Evolutionary conservation across 1,140 invertebrate genomes (phyloP).

Genomic region (Saccostrea cuccullata): DNA sequence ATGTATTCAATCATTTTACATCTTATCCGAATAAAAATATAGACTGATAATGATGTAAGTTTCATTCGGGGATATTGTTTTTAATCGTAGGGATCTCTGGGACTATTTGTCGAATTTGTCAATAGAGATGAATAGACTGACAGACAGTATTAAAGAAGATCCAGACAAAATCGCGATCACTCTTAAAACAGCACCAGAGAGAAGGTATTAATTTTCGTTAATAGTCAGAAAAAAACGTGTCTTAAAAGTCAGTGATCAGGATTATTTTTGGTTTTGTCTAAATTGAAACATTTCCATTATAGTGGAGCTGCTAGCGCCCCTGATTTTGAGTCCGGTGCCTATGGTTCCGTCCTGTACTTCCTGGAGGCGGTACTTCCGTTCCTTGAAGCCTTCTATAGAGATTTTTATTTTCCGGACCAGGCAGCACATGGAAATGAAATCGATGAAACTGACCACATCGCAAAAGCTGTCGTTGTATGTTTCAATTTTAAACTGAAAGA

Average conservation of each 20-base stretch:
- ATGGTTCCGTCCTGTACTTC: conserved; percentile 75
- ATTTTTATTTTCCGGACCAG: conserved; percentile 75
- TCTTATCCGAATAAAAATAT: too few relatives aligned
- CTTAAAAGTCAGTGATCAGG: background rate
- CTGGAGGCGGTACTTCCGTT: conserved; percentile 76
- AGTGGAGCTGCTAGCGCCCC: conserved; percentile 72
- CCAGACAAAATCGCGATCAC: conserved; percentile 75
- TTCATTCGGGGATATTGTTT: background rate
- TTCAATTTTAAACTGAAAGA: background rate
- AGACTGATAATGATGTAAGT: too few relatives aligned
- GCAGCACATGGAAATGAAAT: conserved; percentile 71
- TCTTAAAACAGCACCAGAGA: conserved; percentile 74
- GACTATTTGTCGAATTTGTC: conserved; percentile 72
- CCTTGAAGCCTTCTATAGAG: conserved; percentile 74
- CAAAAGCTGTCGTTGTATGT: conserved; percentile 73
- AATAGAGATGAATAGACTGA: conserved; percentile 74
- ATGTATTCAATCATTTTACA: too few relatives aligned
- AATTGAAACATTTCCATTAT: background rate
- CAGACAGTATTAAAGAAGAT: conserved; percentile 74
- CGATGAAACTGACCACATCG: conserved; percentile 75
- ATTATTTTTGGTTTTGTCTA: background rate
- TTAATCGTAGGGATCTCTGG: conserved; percentile 69
- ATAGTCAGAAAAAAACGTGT: background rate
- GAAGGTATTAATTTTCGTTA: conserved; percentile 63
- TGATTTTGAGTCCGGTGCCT: conserved; percentile 74